A percentile compares a stretch with the other conserved stretches of the same genome.
These are phyloP conservation scores for Herpetotheres cachinnans DNA, from an alignment of 2,113 vertebrate species.

Conservation along the genomic window DNA sequence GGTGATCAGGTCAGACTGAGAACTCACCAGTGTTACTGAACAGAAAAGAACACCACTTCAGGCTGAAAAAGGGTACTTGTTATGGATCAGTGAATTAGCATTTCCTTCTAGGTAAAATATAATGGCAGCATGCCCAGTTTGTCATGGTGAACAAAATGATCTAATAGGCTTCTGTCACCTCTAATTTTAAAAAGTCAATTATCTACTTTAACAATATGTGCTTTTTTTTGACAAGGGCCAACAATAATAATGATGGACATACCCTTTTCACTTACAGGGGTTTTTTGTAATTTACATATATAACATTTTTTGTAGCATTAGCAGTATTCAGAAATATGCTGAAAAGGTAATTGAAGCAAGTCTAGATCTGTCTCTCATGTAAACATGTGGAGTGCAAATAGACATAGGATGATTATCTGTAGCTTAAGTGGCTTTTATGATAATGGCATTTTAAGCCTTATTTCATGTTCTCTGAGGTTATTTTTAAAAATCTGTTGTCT, in stretches of 20 bases:
- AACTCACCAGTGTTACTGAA: neutral
- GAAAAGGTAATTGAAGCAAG: constrained; percentile 4
- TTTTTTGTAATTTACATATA: neutral
- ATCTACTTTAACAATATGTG: neutral
- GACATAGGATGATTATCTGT: neutral
- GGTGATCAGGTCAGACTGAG: neutral
- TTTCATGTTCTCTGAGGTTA: neutral
- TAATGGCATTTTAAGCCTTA: neutral
- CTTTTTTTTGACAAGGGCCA: neutral
- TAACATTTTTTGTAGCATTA: neutral
- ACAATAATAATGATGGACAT: neutral
- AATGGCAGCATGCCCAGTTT: neutral
- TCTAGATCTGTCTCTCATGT: neutral
- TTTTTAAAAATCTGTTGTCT: neutral
- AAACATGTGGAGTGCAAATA: neutral
- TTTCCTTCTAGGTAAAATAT: neutral
- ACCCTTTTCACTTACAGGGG: neutral
- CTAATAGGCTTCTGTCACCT: neutral
- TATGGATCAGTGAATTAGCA: neutral
- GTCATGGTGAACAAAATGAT: neutral
- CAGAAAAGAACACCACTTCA: neutral
- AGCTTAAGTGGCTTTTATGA: neutral
- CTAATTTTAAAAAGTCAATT: neutral
- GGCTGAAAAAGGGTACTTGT: neutral
- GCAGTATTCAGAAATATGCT: neutral